These are phyloP conservation scores for Cabera pusaria DNA, from an alignment of 2,888 invertebrate genomes.

Conservation along the genomic window DNA sequence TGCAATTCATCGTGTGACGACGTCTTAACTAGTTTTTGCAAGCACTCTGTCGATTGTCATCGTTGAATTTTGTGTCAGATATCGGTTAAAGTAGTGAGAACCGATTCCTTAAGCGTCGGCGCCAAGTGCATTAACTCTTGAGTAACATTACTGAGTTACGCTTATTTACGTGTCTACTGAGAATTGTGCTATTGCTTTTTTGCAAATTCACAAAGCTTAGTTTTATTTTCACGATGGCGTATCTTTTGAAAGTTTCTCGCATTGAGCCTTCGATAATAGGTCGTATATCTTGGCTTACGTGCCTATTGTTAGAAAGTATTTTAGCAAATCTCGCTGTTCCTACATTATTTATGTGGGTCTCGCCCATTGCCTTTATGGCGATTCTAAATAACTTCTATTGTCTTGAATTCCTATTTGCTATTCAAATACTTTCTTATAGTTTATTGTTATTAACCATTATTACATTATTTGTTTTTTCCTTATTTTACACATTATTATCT, in stretches of 20 bases:
- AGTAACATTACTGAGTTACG: slow-evolving; percentile 19
- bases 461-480: no score
- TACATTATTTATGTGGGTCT: slow-evolving; percentile 39
- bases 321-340: slow-evolving; percentile 39
- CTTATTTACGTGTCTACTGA: slow-evolving; percentile 40
- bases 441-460: no score
- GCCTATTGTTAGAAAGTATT: slow-evolving; percentile 58
- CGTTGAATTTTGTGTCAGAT: slow-evolving; percentile 48
- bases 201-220: slow-evolving; percentile 38
- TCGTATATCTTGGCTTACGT: slow-evolving; percentile 48
- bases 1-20: slow-evolving; percentile 57
- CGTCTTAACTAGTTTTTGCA: slow-evolving; percentile 45
- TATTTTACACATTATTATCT: no score
- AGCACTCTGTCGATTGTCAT: slow-evolving; percentile 39
- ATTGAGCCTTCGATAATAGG: slow-evolving; percentile 42
- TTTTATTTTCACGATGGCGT: slow-evolving; percentile 52
- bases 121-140: slow-evolving; percentile 31
- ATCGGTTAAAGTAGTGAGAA: slow-evolving; percentile 39
- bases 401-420: no score
- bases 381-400: slow-evolving; percentile 2
- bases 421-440: no score
- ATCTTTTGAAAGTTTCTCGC: slow-evolving; percentile 48
- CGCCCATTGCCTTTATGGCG: slow-evolving; percentile 12
- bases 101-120: slow-evolving; percentile 35
- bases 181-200: slow-evolving; percentile 45